phyloP scores from a whole-genome alignment of 2,888 invertebrate genomes.

The Parelbella ahira region DNA sequence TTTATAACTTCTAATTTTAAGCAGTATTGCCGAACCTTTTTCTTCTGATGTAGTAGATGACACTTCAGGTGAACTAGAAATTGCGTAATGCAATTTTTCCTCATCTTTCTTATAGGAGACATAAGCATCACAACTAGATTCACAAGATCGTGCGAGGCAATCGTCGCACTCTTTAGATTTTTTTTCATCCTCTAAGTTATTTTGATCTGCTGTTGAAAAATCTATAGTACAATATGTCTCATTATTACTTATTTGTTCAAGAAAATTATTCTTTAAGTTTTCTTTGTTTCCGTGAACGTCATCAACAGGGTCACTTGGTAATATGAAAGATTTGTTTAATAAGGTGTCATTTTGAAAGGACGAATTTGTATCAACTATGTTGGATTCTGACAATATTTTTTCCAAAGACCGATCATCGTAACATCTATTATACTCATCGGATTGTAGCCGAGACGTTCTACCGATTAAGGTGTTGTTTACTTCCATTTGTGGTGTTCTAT shows the following conservation, averaged over 20 bases:
- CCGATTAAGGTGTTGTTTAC: conserved; percentile 53
- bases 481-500: conserved; percentile 61
- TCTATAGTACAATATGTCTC: no score
- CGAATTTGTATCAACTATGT: background rate
- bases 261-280: conserved; percentile 24
- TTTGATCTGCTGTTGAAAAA: background rate
- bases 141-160: conserved; percentile 42
- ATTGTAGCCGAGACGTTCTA: conserved; percentile 37
- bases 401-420: conserved; percentile 48
- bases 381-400: conserved; percentile 44
- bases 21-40: conserved; percentile 55
- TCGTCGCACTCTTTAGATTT: conserved; percentile 35
- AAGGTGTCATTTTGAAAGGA: conserved; percentile 34
- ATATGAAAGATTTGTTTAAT: conserved; percentile 1
- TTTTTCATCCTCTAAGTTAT: conserved; percentile 10
- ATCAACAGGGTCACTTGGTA: conserved; percentile 10
- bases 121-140: conserved; percentile 49
- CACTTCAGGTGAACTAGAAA: conserved; percentile 68
- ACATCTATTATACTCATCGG: conserved; percentile 30
- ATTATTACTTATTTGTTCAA: no score
- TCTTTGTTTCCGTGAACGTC: conserved; percentile 33
- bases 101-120: conserved; percentile 39
- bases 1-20: conserved; percentile 68
- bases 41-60: conserved; percentile 74
- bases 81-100: conserved; percentile 37